These are phyloP conservation scores for Taxidea taxus DNA, from an alignment of 2,113 vertebrate species.

Conservation along the genomic window DNA sequence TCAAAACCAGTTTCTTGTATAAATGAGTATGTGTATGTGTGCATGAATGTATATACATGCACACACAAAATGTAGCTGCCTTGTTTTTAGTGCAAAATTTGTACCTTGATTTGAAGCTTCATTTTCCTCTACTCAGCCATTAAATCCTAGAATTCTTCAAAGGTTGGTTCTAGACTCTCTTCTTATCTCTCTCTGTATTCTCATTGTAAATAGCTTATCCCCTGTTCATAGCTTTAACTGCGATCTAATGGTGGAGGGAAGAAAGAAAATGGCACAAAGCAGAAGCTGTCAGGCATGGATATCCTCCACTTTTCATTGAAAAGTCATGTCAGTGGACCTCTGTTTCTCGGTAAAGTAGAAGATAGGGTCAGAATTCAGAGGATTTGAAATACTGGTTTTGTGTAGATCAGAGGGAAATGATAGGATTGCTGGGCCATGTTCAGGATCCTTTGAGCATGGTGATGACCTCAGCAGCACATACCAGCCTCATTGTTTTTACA, in stretches of 20 bases:
- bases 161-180: neutral
- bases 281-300: neutral
- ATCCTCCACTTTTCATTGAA: neutral
- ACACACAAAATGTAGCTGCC: neutral
- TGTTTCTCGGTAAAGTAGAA: neutral
- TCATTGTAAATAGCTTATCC: neutral
- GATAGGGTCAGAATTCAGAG: neutral
- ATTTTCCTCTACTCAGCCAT: neutral
- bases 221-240: neutral
- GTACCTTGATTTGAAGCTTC: constrained; percentile 1
- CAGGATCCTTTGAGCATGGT: neutral
- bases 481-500: neutral
- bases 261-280: neutral
- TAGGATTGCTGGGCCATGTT: neutral
- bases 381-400: neutral
- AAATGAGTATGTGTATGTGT: neutral
- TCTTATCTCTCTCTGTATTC: neutral
- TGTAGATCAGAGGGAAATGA: neutral
- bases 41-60: neutral
- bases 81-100: constrained; percentile 4
- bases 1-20: constrained; percentile 19
- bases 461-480: neutral
- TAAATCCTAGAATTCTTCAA: constrained; percentile 7
- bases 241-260: neutral
- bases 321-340: neutral